phyloP scores from a whole-genome alignment of 1,140 invertebrate genomes.

The Drosophila micromelanica region DNA sequence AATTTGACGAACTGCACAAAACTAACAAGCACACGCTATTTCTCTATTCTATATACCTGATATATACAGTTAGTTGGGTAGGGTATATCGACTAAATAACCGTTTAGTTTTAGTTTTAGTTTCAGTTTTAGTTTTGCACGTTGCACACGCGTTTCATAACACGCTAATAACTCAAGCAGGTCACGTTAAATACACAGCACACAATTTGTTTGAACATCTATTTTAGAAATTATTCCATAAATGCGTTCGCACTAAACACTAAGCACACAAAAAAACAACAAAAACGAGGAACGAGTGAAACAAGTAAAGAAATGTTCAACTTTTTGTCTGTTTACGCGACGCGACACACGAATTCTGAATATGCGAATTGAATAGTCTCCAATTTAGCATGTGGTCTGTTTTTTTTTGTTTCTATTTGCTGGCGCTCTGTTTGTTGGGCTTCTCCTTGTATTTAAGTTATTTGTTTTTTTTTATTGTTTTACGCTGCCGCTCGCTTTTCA shows the following conservation, averaged over 20 bases:
- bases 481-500: constrained; percentile 44
- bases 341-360: constrained; percentile 8
- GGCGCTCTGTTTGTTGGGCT: not conserved
- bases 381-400: constrained; percentile 12
- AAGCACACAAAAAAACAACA: not conserved
- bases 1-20: constrained; percentile 3
- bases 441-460: constrained; percentile 2
- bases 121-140: constrained; percentile 11
- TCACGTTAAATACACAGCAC: constrained; percentile 5
- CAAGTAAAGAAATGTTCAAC: constrained; percentile 5
- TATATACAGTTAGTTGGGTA: not conserved
- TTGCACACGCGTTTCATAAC: constrained; percentile 54
- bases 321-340: constrained; percentile 17
- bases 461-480: constrained; percentile 14
- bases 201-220: constrained; percentile 12
- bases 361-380: constrained; percentile 18
- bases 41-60: constrained; percentile 12
- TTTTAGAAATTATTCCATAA: not conserved
- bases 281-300: not conserved
- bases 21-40: not conserved
- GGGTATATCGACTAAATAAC: not conserved
- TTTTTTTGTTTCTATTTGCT: constrained; percentile 4
- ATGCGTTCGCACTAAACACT: not conserved
- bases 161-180: constrained; percentile 4
- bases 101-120: constrained; percentile 3